Base-by-base conservation (phyloP, 2,888 invertebrate species). In the Amphipyra tragopoginis region DNA sequence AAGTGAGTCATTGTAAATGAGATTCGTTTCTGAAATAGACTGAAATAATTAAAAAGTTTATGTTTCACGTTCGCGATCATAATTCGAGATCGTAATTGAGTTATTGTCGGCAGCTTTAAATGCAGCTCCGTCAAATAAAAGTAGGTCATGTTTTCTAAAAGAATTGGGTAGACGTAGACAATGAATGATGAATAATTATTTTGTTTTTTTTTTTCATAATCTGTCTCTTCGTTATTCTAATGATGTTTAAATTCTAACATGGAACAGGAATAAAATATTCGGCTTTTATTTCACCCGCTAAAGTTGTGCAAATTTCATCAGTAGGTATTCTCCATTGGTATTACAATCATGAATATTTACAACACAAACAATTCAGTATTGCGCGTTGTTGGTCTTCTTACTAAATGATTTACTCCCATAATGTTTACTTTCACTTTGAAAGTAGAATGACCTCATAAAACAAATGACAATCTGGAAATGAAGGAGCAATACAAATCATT, bases 21-120 rank as follows among this genome's bases (percentile, higher is more conserved):
- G 54, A 70, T 68, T 54, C 39, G 29, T 59, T 52, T 50, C 72
- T 58, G 57, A 75, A 78, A 78, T 78, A 78, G 58, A 60, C 13
- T 10, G 57, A 50, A 65, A 68, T 79, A 77, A 79, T 79, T 72
- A 79, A 47, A 78, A 79, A 72, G 67, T 61, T 64, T 59, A 63
- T 50, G 50, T 68, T 79, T 77, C 67, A 39, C 36, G 53, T 44
- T 56, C 33, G 60, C 55, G 47, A 52, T 61, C 69, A 54, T 71
- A 79, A 75, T 63, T 65, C 64, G 58, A 13, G 13, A 54, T 62
- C 53, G 51, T 58, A 56, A 64, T 34, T 40, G 51, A 65, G 48
- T 63, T 71, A 71, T 63, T 54, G 60, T 61, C 21, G 63, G 63
- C 63, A 68, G 65, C 43, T 68, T 71, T 43, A 63, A 44, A 50